phyloP scores from a whole-genome alignment of 53 echinoderm and acorn worm species.

The Temnopleurus reevesii region DNA sequence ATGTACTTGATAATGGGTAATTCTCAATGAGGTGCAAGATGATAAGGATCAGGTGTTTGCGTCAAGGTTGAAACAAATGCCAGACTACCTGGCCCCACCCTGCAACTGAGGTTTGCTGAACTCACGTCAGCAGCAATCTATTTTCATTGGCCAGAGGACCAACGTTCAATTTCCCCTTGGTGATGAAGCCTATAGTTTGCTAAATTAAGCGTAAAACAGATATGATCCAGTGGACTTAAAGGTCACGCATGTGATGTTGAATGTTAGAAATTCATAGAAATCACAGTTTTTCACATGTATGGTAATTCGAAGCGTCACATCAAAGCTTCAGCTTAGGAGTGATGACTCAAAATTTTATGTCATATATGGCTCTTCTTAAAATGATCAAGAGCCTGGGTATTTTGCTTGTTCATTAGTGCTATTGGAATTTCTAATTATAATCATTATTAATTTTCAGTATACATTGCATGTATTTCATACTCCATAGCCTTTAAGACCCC shows the following conservation, averaged over 20 bases:
- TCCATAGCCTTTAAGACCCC: too few species aligned
- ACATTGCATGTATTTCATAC: too few species aligned
- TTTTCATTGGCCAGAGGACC: neutral
- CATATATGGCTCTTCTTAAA: too few species aligned
- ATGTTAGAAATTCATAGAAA: neutral
- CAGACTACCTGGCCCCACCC: neutral
- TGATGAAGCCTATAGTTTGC: constrained; percentile 20
- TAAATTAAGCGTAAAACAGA: neutral
- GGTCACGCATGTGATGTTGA: neutral
- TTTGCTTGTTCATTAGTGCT: too few species aligned
- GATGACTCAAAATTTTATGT: too few species aligned
- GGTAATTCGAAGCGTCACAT: too few species aligned
- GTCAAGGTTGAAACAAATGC: constrained; percentile 2
- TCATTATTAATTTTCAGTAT: too few species aligned
- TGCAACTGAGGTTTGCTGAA: neutral
- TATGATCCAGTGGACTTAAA: neutral
- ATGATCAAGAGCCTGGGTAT: too few species aligned
- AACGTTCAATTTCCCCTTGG: constrained; percentile 16
- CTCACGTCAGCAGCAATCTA: constrained; percentile 2
- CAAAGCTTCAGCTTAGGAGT: too few species aligned
- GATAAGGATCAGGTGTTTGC: neutral
- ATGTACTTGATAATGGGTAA: neutral
- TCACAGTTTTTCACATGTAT: too few species aligned
- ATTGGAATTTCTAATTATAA: too few species aligned
- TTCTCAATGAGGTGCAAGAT: neutral